Conservation (phyloP, 2,888 invertebrate species). For the Pyrrhosoma nymphula region DNA sequence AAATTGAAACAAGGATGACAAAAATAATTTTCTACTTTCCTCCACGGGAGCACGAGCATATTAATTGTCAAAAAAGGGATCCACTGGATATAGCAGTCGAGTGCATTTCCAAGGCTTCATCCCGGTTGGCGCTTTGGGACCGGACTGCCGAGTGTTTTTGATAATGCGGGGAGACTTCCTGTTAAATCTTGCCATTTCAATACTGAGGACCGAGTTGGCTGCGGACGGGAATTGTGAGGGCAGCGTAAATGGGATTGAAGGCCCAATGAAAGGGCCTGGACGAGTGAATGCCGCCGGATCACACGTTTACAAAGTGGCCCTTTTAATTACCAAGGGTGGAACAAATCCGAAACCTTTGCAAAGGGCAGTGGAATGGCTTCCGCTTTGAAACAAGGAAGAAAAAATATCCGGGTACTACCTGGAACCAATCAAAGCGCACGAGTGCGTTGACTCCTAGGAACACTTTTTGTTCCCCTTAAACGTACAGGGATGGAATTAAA, state of each 20-base stretch:
- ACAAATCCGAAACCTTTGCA: neutral
- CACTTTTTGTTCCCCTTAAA: neutral
- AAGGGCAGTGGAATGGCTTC: neutral
- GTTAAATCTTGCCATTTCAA: neutral
- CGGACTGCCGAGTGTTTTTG: neutral
- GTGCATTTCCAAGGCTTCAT: neutral
- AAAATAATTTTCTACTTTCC: too few relatives aligned
- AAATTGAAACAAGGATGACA: too few relatives aligned
- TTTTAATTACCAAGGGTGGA: neutral
- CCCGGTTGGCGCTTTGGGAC: neutral
- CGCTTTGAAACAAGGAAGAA: neutral
- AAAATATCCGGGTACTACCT: neutral
- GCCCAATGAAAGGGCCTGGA: neutral
- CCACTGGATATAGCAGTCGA: neutral
- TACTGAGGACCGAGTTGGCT: neutral
- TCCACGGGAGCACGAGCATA: too few relatives aligned
- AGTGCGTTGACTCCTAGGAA: neutral
- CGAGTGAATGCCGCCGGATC: neutral
- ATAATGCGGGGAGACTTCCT: neutral
- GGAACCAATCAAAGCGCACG: neutral
- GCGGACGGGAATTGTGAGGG: neutral
- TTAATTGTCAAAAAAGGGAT: neutral
- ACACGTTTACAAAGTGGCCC: neutral
- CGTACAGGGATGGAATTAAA: neutral
- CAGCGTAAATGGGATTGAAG: neutral